Evolutionary conservation across 2,797 vertebrate species (phyloP), one percentile per base, ranked within the genome.

Genomic region (Danio albolineatus): DNA sequence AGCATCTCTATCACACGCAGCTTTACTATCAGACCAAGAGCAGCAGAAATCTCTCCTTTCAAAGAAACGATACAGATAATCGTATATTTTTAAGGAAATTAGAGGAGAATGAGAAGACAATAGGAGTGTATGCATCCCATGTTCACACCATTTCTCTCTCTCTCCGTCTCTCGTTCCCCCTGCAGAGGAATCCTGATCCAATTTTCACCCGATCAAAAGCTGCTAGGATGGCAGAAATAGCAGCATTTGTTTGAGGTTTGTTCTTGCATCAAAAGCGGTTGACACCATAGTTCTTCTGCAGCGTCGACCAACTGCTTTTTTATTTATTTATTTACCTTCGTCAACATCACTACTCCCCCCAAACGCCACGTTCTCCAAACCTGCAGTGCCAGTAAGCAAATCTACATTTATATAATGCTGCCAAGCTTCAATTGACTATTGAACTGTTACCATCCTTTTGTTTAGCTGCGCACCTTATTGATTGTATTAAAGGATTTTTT

Each of bases 161-260:
- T 65, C 53, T 73, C 17, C 70, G 14, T 71, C 36, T 76, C 72
- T 78, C 54, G 4, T 61, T 77, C 19, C 57, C 78, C 83, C 82
- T 28, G 48, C 66, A 73, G 80, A 82, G 82, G 43, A 84, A 81
- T 85, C 73, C 84, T 81, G 74, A 82, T 86, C 79, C 78, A 82
- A 78, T 83, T 83, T 78, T 67, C 75, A 81, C 62, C 76, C 61
- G 62, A 88, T 83, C 84, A 85, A 81, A 80, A 72, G 77, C 77
- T 80, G 77, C 82, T 65, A 72, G 57, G 72, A 76, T 19, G 61
- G 82, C 73, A 85, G 77, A 86, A 83, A 84, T 78, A 81, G 62
- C 72, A 86, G 78, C 38, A 82, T 86, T 84, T 78, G 75, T 78
- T 76, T 84, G 61, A 82, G 57, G 62, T 80, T 83, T 85, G 78